phyloP scores from a whole-genome alignment of 64 coral and sea anemone genomes.

The Cladopsammia gracilis region DNA sequence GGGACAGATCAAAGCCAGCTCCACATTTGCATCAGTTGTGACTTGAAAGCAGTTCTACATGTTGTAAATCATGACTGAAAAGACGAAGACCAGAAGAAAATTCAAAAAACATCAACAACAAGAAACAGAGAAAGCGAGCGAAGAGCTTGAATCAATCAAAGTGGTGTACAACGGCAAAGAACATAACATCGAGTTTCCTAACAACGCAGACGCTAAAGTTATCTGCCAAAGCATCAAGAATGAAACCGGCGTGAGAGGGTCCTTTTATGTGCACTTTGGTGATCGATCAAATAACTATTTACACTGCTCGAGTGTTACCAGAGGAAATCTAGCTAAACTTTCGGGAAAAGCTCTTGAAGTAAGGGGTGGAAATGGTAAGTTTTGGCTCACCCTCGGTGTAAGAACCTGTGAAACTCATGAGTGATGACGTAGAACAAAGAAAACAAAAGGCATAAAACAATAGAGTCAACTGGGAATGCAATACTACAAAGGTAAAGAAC shows the following conservation, averaged over 20 bases:
- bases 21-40: too few relatives aligned
- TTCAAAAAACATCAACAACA: not conserved
- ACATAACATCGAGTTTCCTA: constrained; percentile 50
- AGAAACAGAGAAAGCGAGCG: constrained; percentile 15
- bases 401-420: too few relatives aligned
- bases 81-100: not conserved
- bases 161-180: constrained; percentile 65
- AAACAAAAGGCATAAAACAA: too few relatives aligned
- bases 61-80: not conserved
- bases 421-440: too few relatives aligned
- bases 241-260: constrained; percentile 66
- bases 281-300: constrained; percentile 70
- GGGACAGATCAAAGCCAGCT: too few relatives aligned
- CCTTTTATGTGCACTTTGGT: constrained; percentile 83
- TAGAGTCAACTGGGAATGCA: too few relatives aligned
- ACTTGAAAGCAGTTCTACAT: too few relatives aligned
- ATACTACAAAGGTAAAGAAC: too few relatives aligned
- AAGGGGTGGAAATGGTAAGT: constrained; percentile 91
- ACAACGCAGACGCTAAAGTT: constrained; percentile 56
- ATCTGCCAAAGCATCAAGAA: constrained; percentile 71
- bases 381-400: too few relatives aligned
- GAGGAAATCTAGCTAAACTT: constrained; percentile 73
- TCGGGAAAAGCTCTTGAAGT: constrained; percentile 64
- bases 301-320: constrained; percentile 84
- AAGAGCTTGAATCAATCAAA: constrained; percentile 52